Evolutionary conservation across 2,113 vertebrate species (phyloP).

Genomic region (Prunella himalayana): DNA sequence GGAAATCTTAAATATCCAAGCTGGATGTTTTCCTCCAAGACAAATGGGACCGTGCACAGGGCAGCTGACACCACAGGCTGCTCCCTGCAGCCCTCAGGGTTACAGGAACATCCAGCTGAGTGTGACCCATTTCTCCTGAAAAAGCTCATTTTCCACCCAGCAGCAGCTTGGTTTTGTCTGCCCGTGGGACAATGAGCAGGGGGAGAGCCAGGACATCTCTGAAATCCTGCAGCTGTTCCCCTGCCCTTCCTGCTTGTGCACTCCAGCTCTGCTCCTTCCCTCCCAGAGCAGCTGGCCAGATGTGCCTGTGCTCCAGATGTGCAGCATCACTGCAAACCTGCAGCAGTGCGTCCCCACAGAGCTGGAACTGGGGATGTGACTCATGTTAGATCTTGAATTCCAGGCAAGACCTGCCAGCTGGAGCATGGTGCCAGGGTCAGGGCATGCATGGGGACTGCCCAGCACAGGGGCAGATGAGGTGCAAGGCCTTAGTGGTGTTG

Average conservation of each 20-base stretch:
- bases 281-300: not conserved
- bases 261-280: not conserved
- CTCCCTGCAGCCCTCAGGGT: not conserved
- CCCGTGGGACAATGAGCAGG: accelerated
- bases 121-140: not conserved
- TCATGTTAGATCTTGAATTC: accelerated
- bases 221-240: not conserved
- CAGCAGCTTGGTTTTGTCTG: not conserved
- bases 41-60: accelerated
- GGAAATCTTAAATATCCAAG: conserved; percentile 22
- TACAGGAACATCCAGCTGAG: accelerated
- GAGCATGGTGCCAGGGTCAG: accelerated
- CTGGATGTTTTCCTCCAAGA: not conserved
- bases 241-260: not conserved
- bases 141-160: not conserved
- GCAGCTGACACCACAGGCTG: not conserved
- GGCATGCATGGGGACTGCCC: accelerated
- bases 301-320: conserved; percentile 8
- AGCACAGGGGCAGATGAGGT: accelerated
- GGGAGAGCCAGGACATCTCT: accelerated
- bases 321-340: not conserved
- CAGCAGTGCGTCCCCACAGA: accelerated
- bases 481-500: accelerated
- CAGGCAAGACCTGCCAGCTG: not conserved
- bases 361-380: accelerated